These are phyloP conservation scores for Drosophila quadrilineata DNA, from an alignment of 1,140 invertebrate species.

Conservation along the genomic window DNA sequence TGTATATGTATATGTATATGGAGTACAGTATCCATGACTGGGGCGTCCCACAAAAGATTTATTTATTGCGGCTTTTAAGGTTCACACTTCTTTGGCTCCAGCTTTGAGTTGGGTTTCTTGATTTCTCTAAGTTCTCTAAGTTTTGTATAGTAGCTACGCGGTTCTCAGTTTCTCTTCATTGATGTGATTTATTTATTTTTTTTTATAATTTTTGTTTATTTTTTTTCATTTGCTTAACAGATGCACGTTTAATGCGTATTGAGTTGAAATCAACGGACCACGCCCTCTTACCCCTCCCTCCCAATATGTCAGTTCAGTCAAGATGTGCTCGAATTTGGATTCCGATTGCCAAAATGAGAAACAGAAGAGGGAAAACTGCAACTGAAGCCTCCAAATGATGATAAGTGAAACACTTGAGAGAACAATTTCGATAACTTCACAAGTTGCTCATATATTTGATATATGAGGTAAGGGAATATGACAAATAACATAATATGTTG, in stretches of 20 bases:
- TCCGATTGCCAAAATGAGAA: too few species aligned
- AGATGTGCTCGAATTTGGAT: too few species aligned
- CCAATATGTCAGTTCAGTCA: too few species aligned
- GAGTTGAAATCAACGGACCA: slow-evolving; percentile 17
- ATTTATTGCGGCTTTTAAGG: slow-evolving; percentile 74
- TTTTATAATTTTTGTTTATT: not conserved
- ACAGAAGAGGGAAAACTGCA: too few species aligned
- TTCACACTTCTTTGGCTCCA: slow-evolving; percentile 5
- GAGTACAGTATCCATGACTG: slow-evolving; percentile 49
- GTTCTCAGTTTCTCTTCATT: not conserved
- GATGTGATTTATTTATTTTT: not conserved
- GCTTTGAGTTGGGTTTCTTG: slow-evolving; percentile 31
- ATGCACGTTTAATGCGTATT: slow-evolving; percentile 44
- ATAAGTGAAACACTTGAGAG: too few species aligned
- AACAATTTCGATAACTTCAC: too few species aligned
- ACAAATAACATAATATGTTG: too few species aligned
- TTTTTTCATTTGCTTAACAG: slow-evolving; percentile 41
- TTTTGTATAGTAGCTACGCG: not conserved
- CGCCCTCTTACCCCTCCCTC: not conserved
- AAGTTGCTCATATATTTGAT: too few species aligned
- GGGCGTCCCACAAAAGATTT: slow-evolving; percentile 67
- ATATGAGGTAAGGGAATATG: too few species aligned
- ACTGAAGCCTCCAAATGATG: too few species aligned
- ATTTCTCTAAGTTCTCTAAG: slow-evolving; percentile 7
- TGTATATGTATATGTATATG: too few species aligned